Evolutionary conservation across 2,888 invertebrate species (phyloP), one percentile per base, ranked within the genome.

Genomic region (Aporophyla nigra): DNA sequence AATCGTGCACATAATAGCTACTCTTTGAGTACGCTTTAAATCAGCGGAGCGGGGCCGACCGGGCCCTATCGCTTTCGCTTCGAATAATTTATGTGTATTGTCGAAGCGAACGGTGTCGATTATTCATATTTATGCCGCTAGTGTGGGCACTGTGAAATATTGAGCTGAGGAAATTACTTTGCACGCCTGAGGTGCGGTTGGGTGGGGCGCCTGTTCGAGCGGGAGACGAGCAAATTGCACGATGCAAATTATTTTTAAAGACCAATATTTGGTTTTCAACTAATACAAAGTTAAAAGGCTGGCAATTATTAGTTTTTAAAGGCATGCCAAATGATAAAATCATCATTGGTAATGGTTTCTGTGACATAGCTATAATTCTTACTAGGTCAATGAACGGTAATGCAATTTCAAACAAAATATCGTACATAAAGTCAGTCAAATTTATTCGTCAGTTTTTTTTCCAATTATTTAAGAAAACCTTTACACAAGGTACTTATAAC

Each of bases 121-220:
- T 93, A 94, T 93, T 94, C 94, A 93, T 94, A 94, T 94, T 94
- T 93, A 93, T 93, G 92, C 91, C 88, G 89, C 88, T 89, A 90
- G 91, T 91, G 93, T 91, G 91, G 91, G 90, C 89, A 85, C 88
- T 84, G 88, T 92, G 92, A 93, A 91, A 92, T 93, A 93, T 92
- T 90, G 93, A 90, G 87, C 86, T 80, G 86, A 89, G 91, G 91
- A 92, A 92, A 92, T 92, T 92, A 92, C 92, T 91, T 91, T 88
- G 90, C 90, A 86, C 90, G 91, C 91, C 89, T 82, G 84, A 87
- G 91, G 91, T 89, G 88, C 82, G 66, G 73, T 80, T 56, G 74
- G 82, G 74, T 71, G 69, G 69, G 68, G 71, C 2, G 19, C 5
- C 21, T 14, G 0, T 12, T 46, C 0, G 0, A 84, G 81, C 49